These are phyloP conservation scores for Heterocephalus glaber DNA, from an alignment of 2,113 vertebrate species.

Conservation along the genomic window DNA sequence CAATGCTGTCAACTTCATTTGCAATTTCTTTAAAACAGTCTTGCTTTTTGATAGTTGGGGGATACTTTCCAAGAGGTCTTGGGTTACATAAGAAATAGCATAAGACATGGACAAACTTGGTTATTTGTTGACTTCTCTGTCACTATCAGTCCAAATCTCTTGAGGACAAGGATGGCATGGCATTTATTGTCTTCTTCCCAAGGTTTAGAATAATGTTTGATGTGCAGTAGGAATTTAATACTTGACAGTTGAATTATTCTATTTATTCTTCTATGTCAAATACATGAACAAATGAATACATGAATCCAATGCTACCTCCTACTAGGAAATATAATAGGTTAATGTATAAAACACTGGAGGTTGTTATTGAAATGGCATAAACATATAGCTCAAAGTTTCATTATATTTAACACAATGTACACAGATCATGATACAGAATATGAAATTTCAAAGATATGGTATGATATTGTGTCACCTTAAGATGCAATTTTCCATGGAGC, in stretches of 20 bases:
- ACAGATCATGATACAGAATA: neutral
- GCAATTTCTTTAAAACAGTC: neutral
- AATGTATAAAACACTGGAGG: neutral
- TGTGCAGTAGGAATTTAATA: neutral
- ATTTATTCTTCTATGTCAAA: neutral
- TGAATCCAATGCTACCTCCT: neutral
- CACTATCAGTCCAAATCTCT: neutral
- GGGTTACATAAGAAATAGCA: neutral
- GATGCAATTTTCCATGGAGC: neutral
- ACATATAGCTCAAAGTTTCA: neutral
- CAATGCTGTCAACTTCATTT: neutral
- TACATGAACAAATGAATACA: neutral
- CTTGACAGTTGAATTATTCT: neutral
- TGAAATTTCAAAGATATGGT: neutral
- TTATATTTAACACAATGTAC: neutral
- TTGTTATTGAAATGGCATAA: neutral
- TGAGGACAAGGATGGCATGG: neutral
- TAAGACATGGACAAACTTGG: neutral
- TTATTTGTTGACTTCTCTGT: neutral
- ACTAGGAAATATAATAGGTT: neutral
- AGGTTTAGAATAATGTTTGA: neutral
- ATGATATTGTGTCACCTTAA: neutral
- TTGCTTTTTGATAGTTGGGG: neutral
- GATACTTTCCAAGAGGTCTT: neutral
- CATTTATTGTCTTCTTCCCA: neutral